phyloP scores from a whole-genome alignment of 2,113 vertebrate species.

The Seriola quinqueradiata region DNA sequence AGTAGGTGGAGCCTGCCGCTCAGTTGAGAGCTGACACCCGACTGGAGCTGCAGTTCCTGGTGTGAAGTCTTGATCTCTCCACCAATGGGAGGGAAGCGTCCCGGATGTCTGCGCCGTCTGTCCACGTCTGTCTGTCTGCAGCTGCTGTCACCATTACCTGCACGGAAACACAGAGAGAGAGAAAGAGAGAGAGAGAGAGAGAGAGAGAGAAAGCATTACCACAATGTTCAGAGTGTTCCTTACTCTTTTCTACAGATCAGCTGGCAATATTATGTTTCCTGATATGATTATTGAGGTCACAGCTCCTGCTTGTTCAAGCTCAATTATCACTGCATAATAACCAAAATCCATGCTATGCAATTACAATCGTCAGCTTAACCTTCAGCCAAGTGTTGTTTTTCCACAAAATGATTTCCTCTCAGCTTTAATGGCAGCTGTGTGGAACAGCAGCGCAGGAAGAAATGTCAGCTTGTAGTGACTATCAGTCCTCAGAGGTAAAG shows the following conservation, averaged over 20 bases:
- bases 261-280: neutral
- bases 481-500: neutral
- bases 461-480: neutral
- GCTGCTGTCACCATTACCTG: constrained; percentile 83
- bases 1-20: constrained; percentile 64
- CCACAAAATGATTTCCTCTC: constrained; percentile 19
- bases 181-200: neutral
- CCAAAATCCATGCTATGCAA: constrained; percentile 12
- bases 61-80: constrained; percentile 61
- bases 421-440: constrained; percentile 3
- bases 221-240: neutral
- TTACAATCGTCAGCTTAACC: constrained; percentile 40
- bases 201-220: neutral
- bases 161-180: constrained; percentile 5
- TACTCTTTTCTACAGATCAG: constrained; percentile 10
- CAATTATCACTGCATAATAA: constrained; percentile 39
- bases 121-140: constrained; percentile 65
- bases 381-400: constrained; percentile 39
- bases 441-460: neutral
- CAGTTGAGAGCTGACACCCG: constrained; percentile 62
- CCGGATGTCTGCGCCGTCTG: constrained; percentile 56
- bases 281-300: constrained; percentile 2
- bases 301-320: constrained; percentile 10
- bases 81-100: constrained; percentile 57
- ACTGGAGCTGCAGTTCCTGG: constrained; percentile 49